Conservation (phyloP, 1,140 invertebrate genomes). For the Lepidurus arcticus region DNA sequence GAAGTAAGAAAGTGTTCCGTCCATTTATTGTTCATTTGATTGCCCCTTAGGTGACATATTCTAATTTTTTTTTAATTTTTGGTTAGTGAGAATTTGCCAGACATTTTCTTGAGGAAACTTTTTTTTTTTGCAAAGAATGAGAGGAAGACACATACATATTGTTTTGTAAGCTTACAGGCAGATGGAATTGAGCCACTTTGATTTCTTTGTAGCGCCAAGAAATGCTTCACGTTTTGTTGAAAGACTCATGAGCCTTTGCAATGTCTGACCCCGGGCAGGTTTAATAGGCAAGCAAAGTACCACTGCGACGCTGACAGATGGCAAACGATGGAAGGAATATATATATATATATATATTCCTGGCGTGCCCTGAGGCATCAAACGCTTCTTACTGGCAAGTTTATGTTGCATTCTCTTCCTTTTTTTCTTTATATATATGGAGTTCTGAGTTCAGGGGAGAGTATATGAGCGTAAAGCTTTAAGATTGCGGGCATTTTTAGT, state of each 20-base stretch:
- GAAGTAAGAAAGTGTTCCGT: not conserved
- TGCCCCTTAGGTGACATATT: not conserved
- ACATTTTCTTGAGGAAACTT: not conserved
- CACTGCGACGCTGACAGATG: conserved; percentile 12
- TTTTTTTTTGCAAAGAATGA: not conserved
- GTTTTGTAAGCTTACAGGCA: not conserved
- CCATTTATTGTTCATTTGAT: not conserved
- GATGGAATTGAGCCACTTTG: not conserved
- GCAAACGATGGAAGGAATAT: not conserved
- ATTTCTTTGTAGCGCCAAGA: not conserved
- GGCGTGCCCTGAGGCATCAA: not conserved
- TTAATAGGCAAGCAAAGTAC: conserved; percentile 22
- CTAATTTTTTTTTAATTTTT: not conserved
- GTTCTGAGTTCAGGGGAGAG: not conserved
- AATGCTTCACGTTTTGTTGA: not conserved
- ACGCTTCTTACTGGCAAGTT: not conserved
- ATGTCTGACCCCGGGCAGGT: conserved; percentile 20
- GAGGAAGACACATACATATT: not conserved
- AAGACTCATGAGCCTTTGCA: not conserved
- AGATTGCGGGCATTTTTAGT: not conserved
- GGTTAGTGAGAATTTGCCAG: not conserved
- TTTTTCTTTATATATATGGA: not conserved
- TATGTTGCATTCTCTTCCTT: not conserved
- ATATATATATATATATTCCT: not conserved
- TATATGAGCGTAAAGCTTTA: not conserved